Conservation (phyloP, 2,888 invertebrate genomes). For the Diachrysia chrysitis region DNA sequence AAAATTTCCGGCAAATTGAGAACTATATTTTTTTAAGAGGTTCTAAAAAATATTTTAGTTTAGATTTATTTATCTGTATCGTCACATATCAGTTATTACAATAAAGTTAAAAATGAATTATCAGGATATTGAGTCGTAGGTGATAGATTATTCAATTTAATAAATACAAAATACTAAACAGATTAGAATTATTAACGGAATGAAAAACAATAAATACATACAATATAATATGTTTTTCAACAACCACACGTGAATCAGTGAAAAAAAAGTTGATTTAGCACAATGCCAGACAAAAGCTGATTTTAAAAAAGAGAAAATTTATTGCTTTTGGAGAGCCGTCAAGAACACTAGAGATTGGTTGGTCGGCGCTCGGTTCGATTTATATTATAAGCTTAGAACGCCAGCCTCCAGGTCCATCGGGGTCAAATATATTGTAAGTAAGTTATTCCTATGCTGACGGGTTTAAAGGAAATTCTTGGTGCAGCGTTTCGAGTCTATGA, state of each 20-base stretch:
- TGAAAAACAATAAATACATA: neutral
- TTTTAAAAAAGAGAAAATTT: conserved; percentile 3
- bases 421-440: conserved; percentile 4
- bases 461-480: neutral
- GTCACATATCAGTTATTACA: no score
- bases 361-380: neutral
- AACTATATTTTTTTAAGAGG: no score
- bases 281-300: neutral
- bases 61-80: no score
- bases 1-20: no score
- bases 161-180: no score
- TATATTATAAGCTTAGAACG: neutral
- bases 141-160: no score
- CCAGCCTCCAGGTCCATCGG: neutral
- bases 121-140: no score
- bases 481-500: neutral
- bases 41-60: no score
- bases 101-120: no score
- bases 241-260: neutral
- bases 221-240: neutral
- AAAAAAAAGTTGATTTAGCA: neutral
- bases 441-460: conserved; percentile 1
- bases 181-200: neutral
- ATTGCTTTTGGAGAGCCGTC: conserved; percentile 15
- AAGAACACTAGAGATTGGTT: conserved; percentile 15